Percentiles rank a stretch among this genome's conserved stretches.
phyloP scores from a whole-genome alignment of 2,888 invertebrate species.

The Sesia apiformis region DNA sequence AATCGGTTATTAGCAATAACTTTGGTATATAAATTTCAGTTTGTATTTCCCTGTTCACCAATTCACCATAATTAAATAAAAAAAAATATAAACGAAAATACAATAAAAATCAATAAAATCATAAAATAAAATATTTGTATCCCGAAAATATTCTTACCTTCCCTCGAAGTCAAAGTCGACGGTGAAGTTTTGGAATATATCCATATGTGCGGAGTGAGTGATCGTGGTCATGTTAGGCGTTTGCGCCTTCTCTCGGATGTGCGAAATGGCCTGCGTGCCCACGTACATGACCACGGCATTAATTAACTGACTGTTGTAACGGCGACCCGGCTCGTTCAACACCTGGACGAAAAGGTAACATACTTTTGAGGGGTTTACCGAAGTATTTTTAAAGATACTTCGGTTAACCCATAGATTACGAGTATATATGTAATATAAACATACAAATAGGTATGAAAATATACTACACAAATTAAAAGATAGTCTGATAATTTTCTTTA shows the following conservation, averaged over 20 bases:
- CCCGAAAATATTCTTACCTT: slow-evolving; percentile 28
- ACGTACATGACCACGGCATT: slow-evolving; percentile 98
- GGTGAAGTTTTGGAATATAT: slow-evolving; percentile 99
- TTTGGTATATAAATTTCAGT: too few relatives aligned
- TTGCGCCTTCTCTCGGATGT: slow-evolving; percentile 91
- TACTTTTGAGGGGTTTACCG: neutral
- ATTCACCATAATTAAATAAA: too few relatives aligned
- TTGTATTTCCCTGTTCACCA: too few relatives aligned
- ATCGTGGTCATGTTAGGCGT: slow-evolving; percentile 98
- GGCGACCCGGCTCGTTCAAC: slow-evolving; percentile 89
- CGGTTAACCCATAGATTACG: neutral
- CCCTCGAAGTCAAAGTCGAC: slow-evolving; percentile 99
- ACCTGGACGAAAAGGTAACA: slow-evolving; percentile 45
- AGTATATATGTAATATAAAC: neutral
- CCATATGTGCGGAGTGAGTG: slow-evolving; percentile 99
- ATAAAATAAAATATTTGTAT: too few relatives aligned
- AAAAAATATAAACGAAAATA: too few relatives aligned
- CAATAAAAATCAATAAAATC: too few relatives aligned
- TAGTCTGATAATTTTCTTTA: too few relatives aligned
- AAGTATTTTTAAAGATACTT: neutral
- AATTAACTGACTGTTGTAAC: slow-evolving; percentile 96
- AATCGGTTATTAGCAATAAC: too few relatives aligned
- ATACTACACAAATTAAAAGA: too few relatives aligned
- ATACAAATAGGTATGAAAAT: too few relatives aligned
- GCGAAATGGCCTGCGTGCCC: slow-evolving; percentile 95